A percentile compares a stretch with the other conserved stretches of the same genome.
Conservation (phyloP, 2,888 invertebrate genomes). For the Poecilus cupreus region DNA sequence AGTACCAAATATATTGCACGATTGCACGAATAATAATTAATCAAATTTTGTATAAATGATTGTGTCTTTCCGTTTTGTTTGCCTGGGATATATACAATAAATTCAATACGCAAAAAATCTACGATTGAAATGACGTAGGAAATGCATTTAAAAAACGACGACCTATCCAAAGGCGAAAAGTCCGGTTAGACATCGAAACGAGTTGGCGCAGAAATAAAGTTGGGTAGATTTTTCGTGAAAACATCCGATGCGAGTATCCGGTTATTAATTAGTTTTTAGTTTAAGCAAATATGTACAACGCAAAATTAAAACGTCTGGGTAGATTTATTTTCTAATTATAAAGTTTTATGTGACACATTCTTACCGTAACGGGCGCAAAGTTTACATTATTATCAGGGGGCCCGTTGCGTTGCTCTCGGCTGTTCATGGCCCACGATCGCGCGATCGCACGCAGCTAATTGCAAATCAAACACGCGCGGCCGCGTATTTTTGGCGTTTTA, state of each 20-base stretch:
- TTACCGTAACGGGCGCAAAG: constrained; percentile 38
- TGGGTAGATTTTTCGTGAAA: background rate
- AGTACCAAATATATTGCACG: no score
- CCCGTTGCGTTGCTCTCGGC: constrained; percentile 24
- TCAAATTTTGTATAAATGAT: no score
- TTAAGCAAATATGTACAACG: constrained; percentile 43
- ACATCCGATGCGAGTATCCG: constrained; percentile 7
- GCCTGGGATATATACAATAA: no score
- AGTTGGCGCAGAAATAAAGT: background rate
- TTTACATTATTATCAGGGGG: constrained; percentile 56
- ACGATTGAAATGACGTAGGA: no score
- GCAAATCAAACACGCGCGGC: constrained; percentile 25
- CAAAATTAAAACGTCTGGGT: constrained; percentile 49
- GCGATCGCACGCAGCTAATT: constrained; percentile 31
- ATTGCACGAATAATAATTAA: no score
- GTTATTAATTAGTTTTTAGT: constrained; percentile 41
- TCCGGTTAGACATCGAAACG: background rate
- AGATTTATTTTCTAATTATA: constrained; percentile 56
- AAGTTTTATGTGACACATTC: constrained; percentile 55
- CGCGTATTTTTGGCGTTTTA: constrained; percentile 38
- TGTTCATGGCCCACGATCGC: background rate
- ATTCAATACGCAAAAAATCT: no score
- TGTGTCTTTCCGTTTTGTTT: no score
- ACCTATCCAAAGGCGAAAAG: no score
- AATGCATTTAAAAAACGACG: no score